Base-by-base conservation (phyloP, 2,113 vertebrate genomes). In the Albula glossodonta region DNA sequence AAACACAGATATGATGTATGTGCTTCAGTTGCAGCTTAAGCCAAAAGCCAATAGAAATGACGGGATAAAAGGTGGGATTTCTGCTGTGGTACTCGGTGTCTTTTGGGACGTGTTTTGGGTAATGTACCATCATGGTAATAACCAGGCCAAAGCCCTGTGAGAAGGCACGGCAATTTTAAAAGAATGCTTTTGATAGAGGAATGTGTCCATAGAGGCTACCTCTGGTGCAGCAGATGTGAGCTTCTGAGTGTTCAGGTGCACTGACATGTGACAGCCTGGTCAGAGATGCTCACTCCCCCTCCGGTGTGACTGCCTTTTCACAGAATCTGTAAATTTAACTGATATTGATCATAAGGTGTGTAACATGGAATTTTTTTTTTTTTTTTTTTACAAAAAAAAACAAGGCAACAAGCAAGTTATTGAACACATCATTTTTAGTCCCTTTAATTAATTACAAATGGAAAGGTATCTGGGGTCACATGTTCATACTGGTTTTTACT, bases 361-460 rank as follows among this genome's bases (percentile, higher is more conserved):
- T 41, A 41, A 41, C 31, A 41, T 41, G 31, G 31, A 41, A 41
- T 41, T 41, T 41, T 41, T 41, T 41, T 10, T 74, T 31, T 74
- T 8, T n/a, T n/a, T n/a, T n/a, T n/a, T n/a, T n/a, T n/a, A n/a
- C n/a, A n/a, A n/a, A 74, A 74, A n/a, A n/a, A 74, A 74, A 74
- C 70, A 74, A 31, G n/a, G 17, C 70, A 74, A 74, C 17, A 74
- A 74, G 22, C n/a, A 74, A 19, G 70, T 74, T 74, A 74, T 22
- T 74, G 22, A 74, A 31, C 6, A 74, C 22, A 22, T 70, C 17
- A 74, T 31, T n/a, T n/a, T 74, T 74, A 74, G n/a, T 74, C 70
- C n/a, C 70, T 74, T 74, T 74, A 74, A 74, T 74, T 74, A 31
- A n/a, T 74, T 19, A 74, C 70, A 74, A 74, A 74, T 74, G n/a